phyloP scores from a whole-genome alignment of 2,888 invertebrate species.

The Stenodema calcarata region DNA sequence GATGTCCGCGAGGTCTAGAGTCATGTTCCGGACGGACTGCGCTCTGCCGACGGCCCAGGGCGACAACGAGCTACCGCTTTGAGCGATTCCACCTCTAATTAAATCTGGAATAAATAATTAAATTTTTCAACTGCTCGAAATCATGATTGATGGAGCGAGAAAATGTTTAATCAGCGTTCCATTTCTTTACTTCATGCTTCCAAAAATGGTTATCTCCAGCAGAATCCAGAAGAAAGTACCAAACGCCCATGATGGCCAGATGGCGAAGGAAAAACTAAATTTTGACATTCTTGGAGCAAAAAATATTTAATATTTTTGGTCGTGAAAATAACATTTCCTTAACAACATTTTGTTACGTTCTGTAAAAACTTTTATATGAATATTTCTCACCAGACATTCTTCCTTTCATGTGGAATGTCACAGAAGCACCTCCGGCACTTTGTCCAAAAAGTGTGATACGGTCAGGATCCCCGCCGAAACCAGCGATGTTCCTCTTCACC shows the following conservation, averaged over 20 bases:
- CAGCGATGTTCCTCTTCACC: slow-evolving; percentile 49
- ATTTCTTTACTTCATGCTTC: no score
- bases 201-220: no score
- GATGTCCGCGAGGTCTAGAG: slow-evolving; percentile 64
- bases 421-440: slow-evolving; percentile 51
- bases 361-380: no score
- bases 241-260: no score
- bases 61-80: slow-evolving; percentile 57
- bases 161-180: neutral
- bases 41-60: slow-evolving; percentile 55
- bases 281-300: no score
- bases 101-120: neutral
- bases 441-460: slow-evolving; percentile 51
- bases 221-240: no score
- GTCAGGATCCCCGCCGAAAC: slow-evolving; percentile 52
- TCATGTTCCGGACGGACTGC: slow-evolving; percentile 61
- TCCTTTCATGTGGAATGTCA: slow-evolving; percentile 43
- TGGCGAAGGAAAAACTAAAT: no score
- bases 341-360: no score
- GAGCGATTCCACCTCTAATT: slow-evolving; percentile 54
- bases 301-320: no score
- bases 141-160: no score
- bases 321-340: no score
- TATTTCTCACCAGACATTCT: slow-evolving; percentile 28
- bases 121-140: no score